These are phyloP conservation scores for Tribolium castaneum DNA, from an alignment of 1,140 invertebrate genomes.

Conservation along the genomic window DNA sequence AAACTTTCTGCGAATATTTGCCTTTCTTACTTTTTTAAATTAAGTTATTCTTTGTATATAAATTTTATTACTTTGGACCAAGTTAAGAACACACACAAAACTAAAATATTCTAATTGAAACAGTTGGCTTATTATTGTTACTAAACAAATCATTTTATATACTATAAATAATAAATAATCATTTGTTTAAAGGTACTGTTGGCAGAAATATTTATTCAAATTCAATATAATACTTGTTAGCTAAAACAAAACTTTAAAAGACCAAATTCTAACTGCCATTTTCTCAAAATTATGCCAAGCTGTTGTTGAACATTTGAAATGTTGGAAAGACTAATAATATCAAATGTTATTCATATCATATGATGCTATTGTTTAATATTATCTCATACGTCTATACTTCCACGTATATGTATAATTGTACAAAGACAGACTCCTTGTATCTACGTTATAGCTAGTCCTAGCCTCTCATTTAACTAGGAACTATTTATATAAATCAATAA, in stretches of 20 bases:
- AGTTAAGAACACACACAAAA: constrained; percentile 6
- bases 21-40: constrained; percentile 48
- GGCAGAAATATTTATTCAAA: constrained; percentile 48
- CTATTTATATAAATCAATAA: constrained; percentile 61
- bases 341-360: constrained; percentile 59
- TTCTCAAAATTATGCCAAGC: constrained; percentile 51
- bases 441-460: constrained; percentile 62
- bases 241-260: constrained; percentile 40
- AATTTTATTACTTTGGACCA: constrained; percentile 39
- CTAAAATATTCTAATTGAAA: constrained; percentile 14
- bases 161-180: constrained; percentile 17
- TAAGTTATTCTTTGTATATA: constrained; percentile 50
- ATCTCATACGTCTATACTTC: constrained; percentile 51
- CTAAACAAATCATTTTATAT: constrained; percentile 18
- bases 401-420: constrained; percentile 60
- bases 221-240: constrained; percentile 36
- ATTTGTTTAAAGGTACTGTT: constrained; percentile 47
- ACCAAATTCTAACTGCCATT: constrained; percentile 60
- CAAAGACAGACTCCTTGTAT: constrained; percentile 55
- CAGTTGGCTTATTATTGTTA: constrained; percentile 30
- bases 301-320: constrained; percentile 49
- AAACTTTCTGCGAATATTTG: constrained; percentile 51
- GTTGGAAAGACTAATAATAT: constrained; percentile 53
- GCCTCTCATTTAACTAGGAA: constrained; percentile 58
- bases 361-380: constrained; percentile 44